Conservation (phyloP, 2,113 vertebrate species). For the Nyctereutes procyonoides region DNA sequence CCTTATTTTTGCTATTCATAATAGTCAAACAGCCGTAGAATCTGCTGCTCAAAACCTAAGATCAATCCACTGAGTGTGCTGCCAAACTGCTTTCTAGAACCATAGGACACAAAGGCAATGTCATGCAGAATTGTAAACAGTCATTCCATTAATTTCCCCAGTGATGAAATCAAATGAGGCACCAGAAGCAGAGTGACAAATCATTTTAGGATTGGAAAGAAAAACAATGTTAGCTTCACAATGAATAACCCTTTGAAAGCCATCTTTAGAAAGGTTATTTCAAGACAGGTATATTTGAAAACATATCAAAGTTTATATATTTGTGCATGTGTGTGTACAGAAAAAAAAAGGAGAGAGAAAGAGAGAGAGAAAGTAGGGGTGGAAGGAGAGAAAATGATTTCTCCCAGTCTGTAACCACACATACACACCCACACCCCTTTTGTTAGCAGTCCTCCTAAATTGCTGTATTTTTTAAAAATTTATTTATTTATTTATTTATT, state of each 20-base stretch:
- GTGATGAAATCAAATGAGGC: slow-evolving; percentile 12
- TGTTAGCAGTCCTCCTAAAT: not conserved
- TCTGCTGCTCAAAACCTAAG: not conserved
- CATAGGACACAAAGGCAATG: not conserved
- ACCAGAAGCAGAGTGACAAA: not conserved
- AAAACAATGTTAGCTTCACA: not conserved
- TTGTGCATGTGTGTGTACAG: not conserved
- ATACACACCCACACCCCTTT: not conserved
- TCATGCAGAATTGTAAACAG: not conserved
- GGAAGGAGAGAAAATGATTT: not conserved
- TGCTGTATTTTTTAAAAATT: not conserved
- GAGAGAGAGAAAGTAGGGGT: not conserved
- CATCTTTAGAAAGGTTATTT: slow-evolving; percentile 27
- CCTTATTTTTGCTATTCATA: not conserved
- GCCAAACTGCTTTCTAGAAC: not conserved
- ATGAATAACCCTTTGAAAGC: not conserved
- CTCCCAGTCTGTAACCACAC: not conserved
- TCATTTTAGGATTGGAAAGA: not conserved
- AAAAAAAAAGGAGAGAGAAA: not conserved
- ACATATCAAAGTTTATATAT: not conserved
- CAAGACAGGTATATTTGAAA: slow-evolving; percentile 47
- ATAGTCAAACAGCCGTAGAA: not conserved
- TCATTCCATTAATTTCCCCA: slow-evolving; percentile 52
- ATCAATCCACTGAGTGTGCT: not conserved
- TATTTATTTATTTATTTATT: too few relatives aligned